phyloP scores from a whole-genome alignment of 92 coral and sea anemone genomes.

The Blastomussa wellsi region DNA sequence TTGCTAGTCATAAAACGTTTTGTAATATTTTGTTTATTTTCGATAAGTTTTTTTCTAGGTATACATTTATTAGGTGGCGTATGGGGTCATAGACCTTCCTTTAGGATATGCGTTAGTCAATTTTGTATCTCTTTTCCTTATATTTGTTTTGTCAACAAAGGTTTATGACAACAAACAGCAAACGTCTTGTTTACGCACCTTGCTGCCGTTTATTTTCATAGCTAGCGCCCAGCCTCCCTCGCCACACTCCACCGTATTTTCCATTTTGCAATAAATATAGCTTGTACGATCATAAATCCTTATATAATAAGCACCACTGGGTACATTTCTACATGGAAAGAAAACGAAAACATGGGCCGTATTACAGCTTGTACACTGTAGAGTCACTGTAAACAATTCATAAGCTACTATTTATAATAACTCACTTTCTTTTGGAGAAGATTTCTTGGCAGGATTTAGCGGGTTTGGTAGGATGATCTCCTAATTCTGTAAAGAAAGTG shows the following conservation, averaged over 20 bases:
- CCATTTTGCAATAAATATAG: constrained; percentile 29
- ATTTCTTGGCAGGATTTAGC: constrained; percentile 25
- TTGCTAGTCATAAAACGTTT: no score
- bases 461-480: constrained; percentile 15
- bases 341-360: background rate
- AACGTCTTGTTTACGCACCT: background rate
- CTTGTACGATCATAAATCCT: background rate
- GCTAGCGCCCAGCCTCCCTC: constrained; percentile 38
- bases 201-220: constrained; percentile 33
- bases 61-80: no score
- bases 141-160: no score
- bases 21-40: no score
- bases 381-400: no score
- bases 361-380: no score
- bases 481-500: constrained; percentile 11
- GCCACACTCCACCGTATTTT: background rate
- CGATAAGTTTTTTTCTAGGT: no score
- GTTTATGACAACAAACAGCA: no score
- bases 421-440: background rate
- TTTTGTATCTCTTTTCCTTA: no score
- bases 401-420: background rate
- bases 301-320: constrained; percentile 22
- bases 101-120: no score
- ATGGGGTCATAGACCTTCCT: no score
- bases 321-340: background rate